These are phyloP conservation scores for Tragulus kanchil DNA, from an alignment of 2,113 vertebrate species.

Conservation along the genomic window DNA sequence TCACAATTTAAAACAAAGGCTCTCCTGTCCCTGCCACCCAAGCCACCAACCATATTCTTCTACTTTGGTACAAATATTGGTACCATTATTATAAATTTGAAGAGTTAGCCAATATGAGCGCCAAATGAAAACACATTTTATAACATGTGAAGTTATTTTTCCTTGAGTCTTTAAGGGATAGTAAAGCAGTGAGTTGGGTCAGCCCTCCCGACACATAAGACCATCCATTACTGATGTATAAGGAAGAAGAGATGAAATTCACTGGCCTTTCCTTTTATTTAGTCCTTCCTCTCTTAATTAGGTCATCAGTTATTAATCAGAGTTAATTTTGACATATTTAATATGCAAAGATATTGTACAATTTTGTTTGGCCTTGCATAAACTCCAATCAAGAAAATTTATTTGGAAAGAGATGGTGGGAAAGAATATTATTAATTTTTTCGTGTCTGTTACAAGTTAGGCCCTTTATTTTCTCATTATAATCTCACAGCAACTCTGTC, in stretches of 20 bases:
- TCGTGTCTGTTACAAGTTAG: background rate
- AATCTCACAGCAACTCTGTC: background rate
- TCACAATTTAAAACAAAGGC: background rate
- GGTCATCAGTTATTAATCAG: background rate
- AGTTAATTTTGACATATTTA: background rate
- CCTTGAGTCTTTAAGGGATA: background rate
- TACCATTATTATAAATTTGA: background rate
- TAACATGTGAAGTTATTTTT: background rate
- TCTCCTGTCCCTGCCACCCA: background rate
- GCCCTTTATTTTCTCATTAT: background rate
- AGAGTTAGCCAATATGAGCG: background rate
- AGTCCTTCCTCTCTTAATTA: background rate
- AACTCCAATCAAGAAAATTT: background rate
- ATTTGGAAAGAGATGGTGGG: background rate
- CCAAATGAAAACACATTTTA: background rate
- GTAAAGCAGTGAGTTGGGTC: conserved; percentile 1
- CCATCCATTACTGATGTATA: background rate
- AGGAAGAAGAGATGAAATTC: background rate
- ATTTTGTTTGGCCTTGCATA: background rate
- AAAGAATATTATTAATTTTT: background rate
- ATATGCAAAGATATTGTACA: background rate
- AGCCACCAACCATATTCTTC: background rate
- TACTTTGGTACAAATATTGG: background rate
- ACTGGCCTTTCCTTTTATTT: background rate
- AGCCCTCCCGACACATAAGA: background rate